Base-by-base conservation (phyloP, 64 coral and sea anemone species). In the Catalaphyllia jardinei region DNA sequence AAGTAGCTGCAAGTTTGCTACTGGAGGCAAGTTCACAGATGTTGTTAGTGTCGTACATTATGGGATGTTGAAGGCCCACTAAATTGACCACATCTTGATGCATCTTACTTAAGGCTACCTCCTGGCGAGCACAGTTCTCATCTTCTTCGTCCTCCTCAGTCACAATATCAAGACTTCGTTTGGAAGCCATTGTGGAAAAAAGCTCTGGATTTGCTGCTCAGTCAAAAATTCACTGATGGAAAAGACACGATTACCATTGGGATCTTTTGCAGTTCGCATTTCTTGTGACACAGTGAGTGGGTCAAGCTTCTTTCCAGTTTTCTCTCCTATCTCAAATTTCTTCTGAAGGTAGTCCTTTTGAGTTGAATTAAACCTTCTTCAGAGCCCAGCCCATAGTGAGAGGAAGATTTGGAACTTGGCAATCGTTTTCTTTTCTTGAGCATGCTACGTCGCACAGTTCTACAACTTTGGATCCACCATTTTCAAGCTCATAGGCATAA, bases 311-410 rank as follows among this genome's bases (percentile, higher is more conserved):
- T 15, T 87, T 87, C 84, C 84, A 18, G 39, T 87, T 87, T n/a
- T 72, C 67, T 87, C 67, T 51, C 67, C 67, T 29, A 87, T 49
- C 84, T 87, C 65, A 87, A 87, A 87, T 74, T 87, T 87, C 52
- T 67, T 55, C 67, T 55, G 51, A 10, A 87, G 67, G 84, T 87
- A 73, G 54, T 55, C 24, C 35, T 73, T 72, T 54, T 87, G 84
- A 57, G 46, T 87, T 28, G 25, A 67, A 73, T 67, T 54, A 52
- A 87, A 74, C 67, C 49, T 87, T 73, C 72, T 89, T 89, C 10
- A 89, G 87, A 27, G 87, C 87, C 87, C 87, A 89, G 52, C 87
- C 87, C 39, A 77, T 76, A 6, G 87, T 3, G 8, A 78, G 52
- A 28, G 46, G 19, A 31, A 2, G 73, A 78, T 39, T 57, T 73